phyloP scores from a whole-genome alignment of 2,888 invertebrate species.

The Mythimna ferrago region DNA sequence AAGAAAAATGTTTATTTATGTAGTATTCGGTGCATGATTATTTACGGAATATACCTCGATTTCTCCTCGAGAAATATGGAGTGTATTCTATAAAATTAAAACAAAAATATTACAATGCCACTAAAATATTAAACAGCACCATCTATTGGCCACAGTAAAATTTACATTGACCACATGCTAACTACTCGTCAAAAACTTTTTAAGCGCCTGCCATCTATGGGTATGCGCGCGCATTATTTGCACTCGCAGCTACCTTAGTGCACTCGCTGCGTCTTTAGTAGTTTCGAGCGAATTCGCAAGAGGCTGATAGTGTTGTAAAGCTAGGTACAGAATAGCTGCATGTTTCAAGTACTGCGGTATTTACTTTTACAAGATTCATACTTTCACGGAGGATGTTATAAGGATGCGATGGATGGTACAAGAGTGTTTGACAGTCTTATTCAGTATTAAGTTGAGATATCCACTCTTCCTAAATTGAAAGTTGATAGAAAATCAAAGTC shows the following conservation, averaged over 20 bases:
- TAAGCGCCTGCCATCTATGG: slow-evolving; percentile 87
- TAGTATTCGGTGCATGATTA: background rate
- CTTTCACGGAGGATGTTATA: background rate
- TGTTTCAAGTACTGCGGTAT: slow-evolving; percentile 4
- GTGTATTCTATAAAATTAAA: background rate
- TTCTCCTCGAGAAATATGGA: background rate
- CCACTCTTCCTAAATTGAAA: no score
- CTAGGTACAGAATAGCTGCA: slow-evolving; percentile 7
- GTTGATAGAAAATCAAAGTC: background rate
- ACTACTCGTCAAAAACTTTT: slow-evolving; percentile 49
- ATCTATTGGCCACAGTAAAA: slow-evolving; percentile 76
- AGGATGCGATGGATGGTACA: no score
- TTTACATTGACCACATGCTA: slow-evolving; percentile 67
- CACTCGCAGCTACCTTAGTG: slow-evolving; percentile 51
- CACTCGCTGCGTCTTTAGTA: slow-evolving; percentile 61
- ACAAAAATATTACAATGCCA: background rate
- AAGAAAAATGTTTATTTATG: background rate
- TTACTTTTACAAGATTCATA: slow-evolving; percentile 10
- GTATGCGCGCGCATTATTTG: slow-evolving; percentile 76
- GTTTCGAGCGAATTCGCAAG: slow-evolving; percentile 62
- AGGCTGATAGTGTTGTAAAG: slow-evolving; percentile 66
- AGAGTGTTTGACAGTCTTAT: background rate
- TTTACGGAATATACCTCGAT: background rate
- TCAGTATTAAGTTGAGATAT: background rate
- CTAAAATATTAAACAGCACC: slow-evolving; percentile 63